phyloP scores from a whole-genome alignment of 2,113 vertebrate genomes.

The Apus apus region DNA sequence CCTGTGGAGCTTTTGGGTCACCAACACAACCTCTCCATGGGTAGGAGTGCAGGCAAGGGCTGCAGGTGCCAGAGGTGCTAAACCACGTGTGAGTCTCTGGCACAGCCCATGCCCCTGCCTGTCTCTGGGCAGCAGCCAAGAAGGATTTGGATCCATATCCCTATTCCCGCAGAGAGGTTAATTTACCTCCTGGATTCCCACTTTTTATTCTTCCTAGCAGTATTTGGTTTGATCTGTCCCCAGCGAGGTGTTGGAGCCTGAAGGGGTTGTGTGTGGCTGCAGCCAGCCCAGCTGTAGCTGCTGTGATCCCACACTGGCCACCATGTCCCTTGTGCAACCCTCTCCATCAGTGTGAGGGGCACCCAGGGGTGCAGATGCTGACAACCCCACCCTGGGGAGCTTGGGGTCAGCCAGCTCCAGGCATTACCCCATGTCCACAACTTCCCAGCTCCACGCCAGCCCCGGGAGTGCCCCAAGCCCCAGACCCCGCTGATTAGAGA shows the following conservation, averaged over 20 bases:
- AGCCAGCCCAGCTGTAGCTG: neutral
- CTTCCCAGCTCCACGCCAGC: neutral
- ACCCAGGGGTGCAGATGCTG: neutral
- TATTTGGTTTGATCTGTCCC: neutral
- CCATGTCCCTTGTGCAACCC: accelerated
- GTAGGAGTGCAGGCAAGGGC: accelerated
- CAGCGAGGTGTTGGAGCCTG: neutral
- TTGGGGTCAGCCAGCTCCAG: neutral
- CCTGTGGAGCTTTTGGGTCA: accelerated
- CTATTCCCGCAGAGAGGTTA: neutral
- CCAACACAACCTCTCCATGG: accelerated
- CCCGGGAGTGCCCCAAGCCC: neutral
- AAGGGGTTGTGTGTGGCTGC: accelerated
- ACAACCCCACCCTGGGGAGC: accelerated
- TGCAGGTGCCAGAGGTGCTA: neutral
- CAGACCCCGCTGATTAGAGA: conserved; percentile 60
- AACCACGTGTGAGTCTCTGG: neutral
- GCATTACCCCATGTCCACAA: neutral
- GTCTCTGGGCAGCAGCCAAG: neutral
- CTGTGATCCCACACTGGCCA: neutral
- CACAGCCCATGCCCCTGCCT: neutral
- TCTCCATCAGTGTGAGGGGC: neutral
- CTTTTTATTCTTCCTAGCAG: neutral
- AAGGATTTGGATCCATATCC: neutral
- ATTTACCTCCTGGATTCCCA: accelerated